Base-by-base conservation (phyloP, 2,888 invertebrate species). In the Rambutsinella grinnellia region DNA sequence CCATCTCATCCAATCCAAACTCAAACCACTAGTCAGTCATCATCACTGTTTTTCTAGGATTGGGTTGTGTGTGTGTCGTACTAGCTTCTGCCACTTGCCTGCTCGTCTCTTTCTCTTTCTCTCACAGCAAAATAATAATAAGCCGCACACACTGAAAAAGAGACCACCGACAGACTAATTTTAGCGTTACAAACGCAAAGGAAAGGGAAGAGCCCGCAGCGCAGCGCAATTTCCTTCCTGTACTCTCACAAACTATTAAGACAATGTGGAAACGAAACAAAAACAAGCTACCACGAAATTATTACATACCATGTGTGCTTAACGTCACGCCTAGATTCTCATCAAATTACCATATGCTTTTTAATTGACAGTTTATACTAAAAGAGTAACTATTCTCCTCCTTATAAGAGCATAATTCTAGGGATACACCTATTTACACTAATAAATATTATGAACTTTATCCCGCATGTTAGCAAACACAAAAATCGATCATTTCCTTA, bases 401-500 rank as follows among this genome's bases (percentile, higher is more conserved):
- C n/a, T n/a, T n/a, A n/a, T n/a, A n/a, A n/a, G n/a, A n/a, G n/a
- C n/a, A n/a, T n/a, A n/a, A n/a, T n/a, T n/a, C n/a, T n/a, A n/a
- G 17, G 27, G 19, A 28, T 28, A 46, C 47, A 27, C 49, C 44
- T 21, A 60, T n/a, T n/a, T 3, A 63, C 24, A 61, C 61, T 13
- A 63, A 61, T n/a, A n/a, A n/a, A n/a, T n/a, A n/a, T n/a, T n/a
- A n/a, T 36, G 36, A 36, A 36, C 36, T 36, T 5, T 36, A 13
- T 36, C 36, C 36, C 36, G 36, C 36, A 5, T 13, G 13, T 23
- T 21, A 21, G 53, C 71, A 54, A 72, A 72, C 66, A 72, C n/a
- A 54, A 72, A 72, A 72, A 72, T 72, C 72, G 72, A 72, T 72
- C 72, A 72, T 60, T 60, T 57, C 46, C 65, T 66, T 66, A 72